Base-by-base conservation (phyloP, 2,888 invertebrate genomes). In the Blomia tropicalis region DNA sequence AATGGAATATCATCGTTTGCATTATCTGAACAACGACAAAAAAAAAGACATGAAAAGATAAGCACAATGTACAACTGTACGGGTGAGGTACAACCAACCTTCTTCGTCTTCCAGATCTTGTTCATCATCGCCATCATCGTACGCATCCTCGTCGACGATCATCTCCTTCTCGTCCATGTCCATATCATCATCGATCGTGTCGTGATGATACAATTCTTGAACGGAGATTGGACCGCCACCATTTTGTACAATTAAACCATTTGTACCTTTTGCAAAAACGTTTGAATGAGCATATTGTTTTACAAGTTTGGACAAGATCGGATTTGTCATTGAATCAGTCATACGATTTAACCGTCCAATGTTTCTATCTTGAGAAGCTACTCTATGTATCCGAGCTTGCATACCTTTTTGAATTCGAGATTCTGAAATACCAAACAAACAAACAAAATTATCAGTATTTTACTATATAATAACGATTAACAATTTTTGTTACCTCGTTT, bases 341-440 rank as follows among this genome's bases (percentile, higher is more conserved):
- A n/a, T n/a, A 27, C 51, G 51, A 27, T n/a, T 47, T 7, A 47
- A 11, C 22, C n/a, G 23, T n/a, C 7, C 14, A n/a, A 14, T 11
- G 22, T n/a, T 47, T 47, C 51, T 7, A 11, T n/a, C 51, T 27
- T 47, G 51, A 7, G 51, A 22, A 47, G 7, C 7, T 27, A 47
- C 5, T 27, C n/a, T 47, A 25, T 11, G 23, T 11, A 47, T 27
- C 17, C 22, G 36, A 36, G 11, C 36, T 27, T 31, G 56, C 56
- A 56, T 56, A 56, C 56, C 56, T 56, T 56, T 56, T 19, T 29
- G 56, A 56, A 3, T 56, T 27, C 56, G 56, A 27, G 56, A 56
- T 31, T 56, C 56, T 56, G 27, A 14, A 11, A 47, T 23, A 22
- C 17, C 17, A 36, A 36, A 36, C 7, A 36, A 36, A 36, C 7